Base-by-base conservation (phyloP, 2,888 invertebrate genomes). In the Sphaerophoria taeniata region DNA sequence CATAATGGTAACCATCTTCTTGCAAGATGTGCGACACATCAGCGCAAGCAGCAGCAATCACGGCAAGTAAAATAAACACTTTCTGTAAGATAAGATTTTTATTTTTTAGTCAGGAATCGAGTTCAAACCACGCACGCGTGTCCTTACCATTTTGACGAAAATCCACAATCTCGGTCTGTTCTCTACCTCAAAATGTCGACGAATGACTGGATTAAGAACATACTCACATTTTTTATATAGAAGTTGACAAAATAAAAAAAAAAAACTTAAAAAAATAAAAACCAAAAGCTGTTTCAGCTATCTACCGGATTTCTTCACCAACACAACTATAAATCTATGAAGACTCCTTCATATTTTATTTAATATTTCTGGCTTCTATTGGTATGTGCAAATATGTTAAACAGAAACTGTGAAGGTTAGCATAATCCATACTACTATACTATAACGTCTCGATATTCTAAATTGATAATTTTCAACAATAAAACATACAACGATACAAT, bases 21-120 rank as follows among this genome's bases (percentile, higher is more conserved):
- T 83, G 55, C 7, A 78, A 36, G n/a, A 83, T 70, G 34, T 83
- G 83, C 9, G 83, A 83, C 2, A 83, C 83, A 60, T 83, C 83
- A 6, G 74, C 78, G 1, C 36, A 53, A 12, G 31, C 71, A 24
- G 49, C 16, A 4, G 70, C 74, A 9, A 78, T 0, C 7, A 83
- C 4, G n/a, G 65, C 83, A 2, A 74, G 24, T 4, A 83, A 31
- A 55, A 78, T 53, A 5, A 83, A 16, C 2, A 58, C 36, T 60
- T 83, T 78, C 83, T 83, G 47, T 47, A 78, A 77, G 7, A 65
- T 33, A 55, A 51, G 5, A 51, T 39, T 6, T 12, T 2, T 11
- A 51, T 39, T 6, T 12, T 2, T 11, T 1, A 65, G 6, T 51
- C 24, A 4, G 60, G 55, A 7, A 49, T 16, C 4, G 33, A 9